These are phyloP conservation scores for Ceratina calcarata DNA, from an alignment of 1,140 invertebrate species.

Conservation along the genomic window DNA sequence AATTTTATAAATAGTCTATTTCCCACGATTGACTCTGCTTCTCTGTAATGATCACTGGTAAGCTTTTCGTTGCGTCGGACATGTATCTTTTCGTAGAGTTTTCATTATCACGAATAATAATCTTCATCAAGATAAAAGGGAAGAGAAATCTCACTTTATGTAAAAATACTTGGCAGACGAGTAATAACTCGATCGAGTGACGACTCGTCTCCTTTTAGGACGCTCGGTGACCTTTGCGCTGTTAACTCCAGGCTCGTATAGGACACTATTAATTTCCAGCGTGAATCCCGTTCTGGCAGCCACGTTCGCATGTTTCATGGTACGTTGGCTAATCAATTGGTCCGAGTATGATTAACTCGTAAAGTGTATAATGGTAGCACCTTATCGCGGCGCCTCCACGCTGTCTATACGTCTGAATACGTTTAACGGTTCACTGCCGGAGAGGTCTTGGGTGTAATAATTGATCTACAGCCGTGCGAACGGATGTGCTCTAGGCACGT, in stretches of 20 bases:
- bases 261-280: constrained; percentile 28
- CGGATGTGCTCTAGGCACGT: background rate
- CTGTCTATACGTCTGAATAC: constrained; percentile 52
- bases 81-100: too few relatives aligned
- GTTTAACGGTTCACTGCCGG: constrained; percentile 47
- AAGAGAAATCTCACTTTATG: too few relatives aligned
- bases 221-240: background rate
- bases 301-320: constrained; percentile 46
- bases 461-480: constrained; percentile 43
- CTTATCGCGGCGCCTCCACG: constrained; percentile 44
- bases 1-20: too few relatives aligned
- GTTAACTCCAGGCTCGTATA: constrained; percentile 19
- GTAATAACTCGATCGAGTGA: background rate
- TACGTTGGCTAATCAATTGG: constrained; percentile 59
- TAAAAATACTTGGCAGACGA: background rate
- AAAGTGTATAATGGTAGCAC: constrained; percentile 53
- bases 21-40: too few relatives aligned
- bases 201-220: background rate
- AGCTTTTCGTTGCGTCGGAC: too few relatives aligned
- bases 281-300: constrained; percentile 14
- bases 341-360: constrained; percentile 52
- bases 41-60: too few relatives aligned
- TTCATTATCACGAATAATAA: too few relatives aligned
- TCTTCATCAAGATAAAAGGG: too few relatives aligned
- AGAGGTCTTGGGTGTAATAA: constrained; percentile 46